Base-by-base conservation (phyloP, 2,113 vertebrate species). In the Beaufortia kweichowensis region DNA sequence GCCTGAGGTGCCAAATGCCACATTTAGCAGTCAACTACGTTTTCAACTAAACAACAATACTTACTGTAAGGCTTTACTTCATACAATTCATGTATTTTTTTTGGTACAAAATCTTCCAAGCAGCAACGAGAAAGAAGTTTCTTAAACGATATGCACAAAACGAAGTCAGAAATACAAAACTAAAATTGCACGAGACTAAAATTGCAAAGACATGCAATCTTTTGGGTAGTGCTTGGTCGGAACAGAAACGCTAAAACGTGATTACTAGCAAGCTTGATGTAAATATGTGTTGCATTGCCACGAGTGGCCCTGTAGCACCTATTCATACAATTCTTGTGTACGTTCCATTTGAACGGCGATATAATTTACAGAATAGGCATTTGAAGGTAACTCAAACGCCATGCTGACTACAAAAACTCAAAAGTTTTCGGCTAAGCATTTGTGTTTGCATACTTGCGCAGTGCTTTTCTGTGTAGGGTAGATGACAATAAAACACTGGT, bases 81-180 rank as follows among this genome's bases (percentile, higher is more conserved):
- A 11, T 50, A 53, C 19, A 11, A 67, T 50, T 33, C 5, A 23
- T 53, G 19, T 21, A 10, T 33, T 33, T 19, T 35, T 56, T 69
- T 35, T 56, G 48, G n/a, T 24, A 55, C 48, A 69, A 69, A 69
- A 69, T 59, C 31, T 41, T 71, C 23, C 33, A 71, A 62, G 66
- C 56, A 43, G 55, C 62, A 68, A 56, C 50, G 53, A 71, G 28
- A 31, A 50, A n/a, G n/a, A n/a, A 65, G 17, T 71, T 43, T 29
- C 50, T 35, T 19, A 61, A 68, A 78, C n/a, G 21, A 56, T 43
- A 77, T 60, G 26, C 57, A 73, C 62, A 53, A 21, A 53, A 53
- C n/a, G n/a, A n/a, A n/a, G n/a, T n/a, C n/a, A n/a, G n/a, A n/a
- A n/a, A n/a, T n/a, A n/a, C n/a, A n/a, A n/a, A n/a, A n/a, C n/a